These are phyloP conservation scores for Rutilus rutilus DNA, from an alignment of 2,113 vertebrate genomes.

Conservation along the genomic window DNA sequence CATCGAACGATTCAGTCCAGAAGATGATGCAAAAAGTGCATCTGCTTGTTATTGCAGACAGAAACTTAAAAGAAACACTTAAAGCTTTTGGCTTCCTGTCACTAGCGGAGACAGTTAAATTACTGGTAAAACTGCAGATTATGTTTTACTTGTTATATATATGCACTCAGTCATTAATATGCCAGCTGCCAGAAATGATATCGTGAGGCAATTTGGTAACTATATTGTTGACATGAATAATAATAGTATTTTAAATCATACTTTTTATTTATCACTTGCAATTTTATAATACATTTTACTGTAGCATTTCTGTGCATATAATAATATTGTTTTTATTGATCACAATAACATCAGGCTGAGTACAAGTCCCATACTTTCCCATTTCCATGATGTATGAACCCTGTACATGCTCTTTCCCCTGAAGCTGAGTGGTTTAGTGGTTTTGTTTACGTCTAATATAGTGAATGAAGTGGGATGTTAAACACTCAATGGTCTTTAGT, in stretches of 20 bases:
- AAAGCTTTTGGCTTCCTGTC: not conserved
- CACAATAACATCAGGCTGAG: not conserved
- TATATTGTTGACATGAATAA: too few species aligned
- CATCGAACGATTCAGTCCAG: not conserved
- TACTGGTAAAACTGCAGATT: not conserved
- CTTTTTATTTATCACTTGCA: too few species aligned
- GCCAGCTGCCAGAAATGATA: too few species aligned
- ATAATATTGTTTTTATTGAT: not conserved
- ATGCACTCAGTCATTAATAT: too few species aligned
- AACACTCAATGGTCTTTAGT: slow-evolving; percentile 21
- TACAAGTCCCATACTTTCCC: not conserved
- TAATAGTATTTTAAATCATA: too few species aligned
- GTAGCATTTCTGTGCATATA: too few species aligned
- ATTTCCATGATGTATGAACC: slow-evolving; percentile 16
- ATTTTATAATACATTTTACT: too few species aligned
- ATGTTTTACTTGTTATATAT: not conserved
- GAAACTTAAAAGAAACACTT: not conserved
- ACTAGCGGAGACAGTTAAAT: not conserved
- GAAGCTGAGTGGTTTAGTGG: not conserved
- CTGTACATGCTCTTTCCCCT: not conserved
- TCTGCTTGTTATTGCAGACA: slow-evolving; percentile 1
- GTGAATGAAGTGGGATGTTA: slow-evolving; percentile 37
- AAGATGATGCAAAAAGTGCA: not conserved
- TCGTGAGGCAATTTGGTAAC: too few species aligned
- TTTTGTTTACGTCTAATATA: slow-evolving; percentile 16